A percentile compares a stretch with the other conserved stretches of the same genome.
Conservation (phyloP, 2,797 vertebrate genomes). For the Leucoraja ocellata region DNA sequence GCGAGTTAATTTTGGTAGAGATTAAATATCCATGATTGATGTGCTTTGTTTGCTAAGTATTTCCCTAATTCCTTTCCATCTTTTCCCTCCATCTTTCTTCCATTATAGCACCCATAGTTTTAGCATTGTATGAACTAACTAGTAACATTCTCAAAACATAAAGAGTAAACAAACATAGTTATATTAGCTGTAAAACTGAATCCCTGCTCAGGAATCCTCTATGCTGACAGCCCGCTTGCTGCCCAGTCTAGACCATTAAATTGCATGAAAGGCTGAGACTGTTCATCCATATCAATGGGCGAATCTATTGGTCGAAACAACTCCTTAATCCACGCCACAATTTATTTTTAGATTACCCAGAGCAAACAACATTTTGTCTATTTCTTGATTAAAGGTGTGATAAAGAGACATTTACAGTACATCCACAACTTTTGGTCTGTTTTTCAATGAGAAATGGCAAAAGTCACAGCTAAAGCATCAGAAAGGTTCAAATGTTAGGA, state of each 20-base stretch:
- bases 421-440: background rate
- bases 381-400: background rate
- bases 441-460: background rate
- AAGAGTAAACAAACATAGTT: background rate
- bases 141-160: background rate
- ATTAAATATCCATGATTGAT: too few species aligned
- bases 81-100: background rate
- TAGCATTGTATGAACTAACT: too few species aligned
- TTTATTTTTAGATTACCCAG: background rate
- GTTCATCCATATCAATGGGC: background rate
- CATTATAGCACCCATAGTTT: background rate
- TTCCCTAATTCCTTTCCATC: too few species aligned
- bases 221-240: background rate
- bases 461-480: background rate
- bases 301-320: background rate
- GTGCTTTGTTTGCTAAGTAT: too few species aligned
- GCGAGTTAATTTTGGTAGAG: too few species aligned
- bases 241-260: background rate
- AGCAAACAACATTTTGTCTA: background rate
- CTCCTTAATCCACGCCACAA: background rate
- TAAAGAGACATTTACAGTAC: background rate
- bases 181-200: background rate
- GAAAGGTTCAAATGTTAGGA: background rate
- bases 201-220: background rate
- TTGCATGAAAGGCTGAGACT: background rate